phyloP scores from a whole-genome alignment of 2,888 invertebrate species.

The Phorcus lineatus region DNA sequence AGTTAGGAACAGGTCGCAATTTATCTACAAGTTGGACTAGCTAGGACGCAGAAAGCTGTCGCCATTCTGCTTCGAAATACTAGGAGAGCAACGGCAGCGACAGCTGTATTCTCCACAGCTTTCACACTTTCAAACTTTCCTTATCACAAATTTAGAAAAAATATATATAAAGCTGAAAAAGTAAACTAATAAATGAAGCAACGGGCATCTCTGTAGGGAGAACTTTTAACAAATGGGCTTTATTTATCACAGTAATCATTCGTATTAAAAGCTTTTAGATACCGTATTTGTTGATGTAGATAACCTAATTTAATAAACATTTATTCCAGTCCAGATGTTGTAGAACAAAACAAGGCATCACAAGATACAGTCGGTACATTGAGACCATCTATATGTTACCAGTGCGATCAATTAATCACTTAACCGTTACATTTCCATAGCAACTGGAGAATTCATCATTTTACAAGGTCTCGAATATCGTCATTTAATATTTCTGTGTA shows the following conservation, averaged over 20 bases:
- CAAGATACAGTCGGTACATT: neutral
- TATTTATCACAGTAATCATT: no score
- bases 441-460: neutral
- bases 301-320: neutral
- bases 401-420: neutral
- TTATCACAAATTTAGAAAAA: neutral
- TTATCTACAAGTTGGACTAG: conserved; percentile 1
- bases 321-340: neutral
- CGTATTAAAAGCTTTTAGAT: no score
- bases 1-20: neutral
- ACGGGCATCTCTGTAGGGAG: no score
- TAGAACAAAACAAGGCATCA: no score
- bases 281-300: neutral
- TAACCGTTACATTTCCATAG: neutral
- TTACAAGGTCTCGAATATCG: neutral
- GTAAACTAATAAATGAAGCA: neutral
- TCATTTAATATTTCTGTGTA: no score
- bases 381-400: neutral
- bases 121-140: conserved; percentile 14
- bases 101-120: neutral
- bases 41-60: conserved; percentile 14
- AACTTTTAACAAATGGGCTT: no score
- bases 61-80: conserved; percentile 11
- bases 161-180: neutral
- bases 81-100: neutral